Base-by-base conservation (phyloP, 2,797 vertebrate genomes). In the Salarias fasciatus region DNA sequence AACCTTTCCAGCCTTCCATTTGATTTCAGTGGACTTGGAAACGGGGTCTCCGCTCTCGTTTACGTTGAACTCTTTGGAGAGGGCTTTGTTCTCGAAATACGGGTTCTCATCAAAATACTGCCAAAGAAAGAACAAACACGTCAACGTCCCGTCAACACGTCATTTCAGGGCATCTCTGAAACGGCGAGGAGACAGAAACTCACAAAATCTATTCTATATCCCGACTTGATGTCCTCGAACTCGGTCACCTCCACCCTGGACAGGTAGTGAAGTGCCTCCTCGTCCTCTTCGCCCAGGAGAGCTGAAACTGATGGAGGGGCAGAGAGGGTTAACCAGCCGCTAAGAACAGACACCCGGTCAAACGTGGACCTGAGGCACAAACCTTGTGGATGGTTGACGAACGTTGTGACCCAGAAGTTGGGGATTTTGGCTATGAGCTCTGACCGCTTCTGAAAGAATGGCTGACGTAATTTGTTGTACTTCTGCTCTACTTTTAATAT, bases 121-220 rank as follows among this genome's bases (percentile, higher is more conserved):
- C 3, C 45, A 28, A 35, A n/a, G 9, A 72, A 2, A 10, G 71
- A 67, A 47, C 50, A 9, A 14, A 2, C 8, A 5, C 0, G 6
- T 41, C 8, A 61, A 36, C 3, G 11, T 37, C 40, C 18, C 6
- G 38, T 42, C 10, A 11, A 37, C 7, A 11, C 28, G 13, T 24
- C 18, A 24, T 18, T 24, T 24, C 24, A 24, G 18, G 42, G 42
- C 5, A 51, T 36, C 12, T 1, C 5, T 8, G 10, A 15, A 46
- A 14, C 2, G 24, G 29, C 40, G 46, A 38, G 11, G 5, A 5
- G 63, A 60, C 1, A 0, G 0, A 6, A 15, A 95, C 96, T 95
- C 89, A 99, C 96, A 95, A 99, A 98, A 95, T 99, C 96, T 98
- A 99, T 98, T 98, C 97, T 99, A 93, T 99, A 99, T 92, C 97